These are phyloP conservation scores for Patiria miniata DNA, from an alignment of 35 echinoderm and acorn worm species.

Conservation along the genomic window DNA sequence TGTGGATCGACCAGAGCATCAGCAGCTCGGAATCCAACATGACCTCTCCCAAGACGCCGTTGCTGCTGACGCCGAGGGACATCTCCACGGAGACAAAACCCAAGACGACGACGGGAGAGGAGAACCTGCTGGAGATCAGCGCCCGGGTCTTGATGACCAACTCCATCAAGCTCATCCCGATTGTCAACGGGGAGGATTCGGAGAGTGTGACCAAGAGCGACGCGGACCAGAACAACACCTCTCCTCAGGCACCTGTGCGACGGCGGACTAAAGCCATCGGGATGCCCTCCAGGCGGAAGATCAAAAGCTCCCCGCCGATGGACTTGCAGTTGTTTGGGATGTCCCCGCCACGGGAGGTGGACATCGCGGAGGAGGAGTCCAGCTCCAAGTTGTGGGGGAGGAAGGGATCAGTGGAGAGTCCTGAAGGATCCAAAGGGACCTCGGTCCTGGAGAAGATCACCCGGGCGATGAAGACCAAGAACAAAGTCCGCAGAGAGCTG, in stretches of 20 bases:
- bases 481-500: constrained; percentile 36
- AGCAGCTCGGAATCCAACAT: constrained; percentile 73
- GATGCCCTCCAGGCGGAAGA: constrained; percentile 6
- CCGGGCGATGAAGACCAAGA: constrained; percentile 50
- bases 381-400: constrained; percentile 21
- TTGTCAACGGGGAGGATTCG: not conserved
- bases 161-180: not conserved
- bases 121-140: constrained; percentile 37
- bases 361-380: constrained; percentile 36
- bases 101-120: not conserved
- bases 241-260: not conserved
- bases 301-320: constrained; percentile 17
- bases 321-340: not conserved
- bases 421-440: constrained; percentile 18
- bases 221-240: not conserved
- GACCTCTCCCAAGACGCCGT: constrained; percentile 43
- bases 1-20: constrained; percentile 85
- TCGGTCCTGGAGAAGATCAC: constrained; percentile 66
- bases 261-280: not conserved
- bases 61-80: constrained; percentile 20
- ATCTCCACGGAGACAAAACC: not conserved
- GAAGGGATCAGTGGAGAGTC: constrained; percentile 18
- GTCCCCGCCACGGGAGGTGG: constrained; percentile 37
- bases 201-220: not conserved
- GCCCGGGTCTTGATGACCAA: constrained; percentile 1